Percentiles rank a stretch among this genome's conserved stretches.
These are phyloP conservation scores for Pangasianodon hypophthalmus DNA, from an alignment of 2,113 vertebrate genomes.

Conservation along the genomic window DNA sequence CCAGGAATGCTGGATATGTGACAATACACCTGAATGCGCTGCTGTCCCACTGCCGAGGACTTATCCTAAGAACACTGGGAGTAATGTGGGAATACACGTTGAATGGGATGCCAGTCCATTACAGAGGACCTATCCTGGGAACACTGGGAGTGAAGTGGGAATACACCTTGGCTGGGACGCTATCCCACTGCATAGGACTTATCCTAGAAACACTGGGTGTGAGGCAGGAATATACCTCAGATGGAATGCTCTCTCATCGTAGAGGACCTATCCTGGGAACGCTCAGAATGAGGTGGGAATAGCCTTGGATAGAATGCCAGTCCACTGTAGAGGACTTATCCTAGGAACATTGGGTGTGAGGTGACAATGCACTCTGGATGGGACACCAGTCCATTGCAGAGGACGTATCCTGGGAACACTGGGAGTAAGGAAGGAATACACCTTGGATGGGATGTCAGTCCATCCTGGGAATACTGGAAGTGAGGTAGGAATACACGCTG, in stretches of 20 bases:
- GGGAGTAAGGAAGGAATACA: too few species aligned
- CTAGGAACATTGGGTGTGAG: too few species aligned
- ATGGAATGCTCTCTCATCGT: background rate
- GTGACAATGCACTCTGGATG: too few species aligned
- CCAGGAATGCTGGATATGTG: background rate
- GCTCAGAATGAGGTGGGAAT: background rate
- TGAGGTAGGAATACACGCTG: background rate
- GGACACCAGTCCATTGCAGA: background rate
- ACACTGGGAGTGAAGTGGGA: background rate
- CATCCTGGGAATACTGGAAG: too few species aligned
- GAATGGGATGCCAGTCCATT: background rate
- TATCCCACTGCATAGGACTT: background rate
- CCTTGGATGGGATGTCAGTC: background rate
- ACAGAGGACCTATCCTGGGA: background rate
- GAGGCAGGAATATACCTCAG: background rate
- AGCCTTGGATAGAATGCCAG: background rate
- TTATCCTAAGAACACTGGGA: background rate
- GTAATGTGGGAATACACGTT: background rate
- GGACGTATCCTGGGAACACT: too few species aligned
- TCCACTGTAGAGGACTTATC: background rate
- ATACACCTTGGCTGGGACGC: background rate
- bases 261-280: background rate
- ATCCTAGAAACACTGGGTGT: background rate
- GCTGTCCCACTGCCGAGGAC: background rate
- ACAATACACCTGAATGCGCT: background rate